Evolutionary conservation across 2,797 vertebrate species (phyloP), one percentile per base, ranked within the genome.

Genomic region (Gymnothorax javanicus): DNA sequence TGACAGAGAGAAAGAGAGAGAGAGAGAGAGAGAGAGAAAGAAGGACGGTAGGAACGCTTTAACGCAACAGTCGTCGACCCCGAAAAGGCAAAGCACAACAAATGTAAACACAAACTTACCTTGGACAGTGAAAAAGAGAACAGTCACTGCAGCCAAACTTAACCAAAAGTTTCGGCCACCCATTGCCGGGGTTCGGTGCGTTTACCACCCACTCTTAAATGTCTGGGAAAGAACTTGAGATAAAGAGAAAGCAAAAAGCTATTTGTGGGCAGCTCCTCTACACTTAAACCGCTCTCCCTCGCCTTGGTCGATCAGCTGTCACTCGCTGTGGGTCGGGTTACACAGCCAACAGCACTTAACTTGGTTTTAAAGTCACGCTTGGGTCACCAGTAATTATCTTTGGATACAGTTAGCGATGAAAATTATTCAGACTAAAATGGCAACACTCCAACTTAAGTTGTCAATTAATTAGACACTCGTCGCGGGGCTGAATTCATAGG

Each of bases 301-400:
- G 56, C 69, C 82, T 62, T 85, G 79, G 60, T 87, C 82, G 84
- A 86, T 90, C 95, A 94, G 94, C 94, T 95, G 95, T 95, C 94
- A 86, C 92, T 90, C 90, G 87, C 84, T 87, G 33, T 15, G 82
- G 92, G 89, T 96, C 94, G 58, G 89, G 90, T 96, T 94, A 94
- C 95, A 94, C 84, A 87, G 90, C 92, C 91, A 89, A 91, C 88
- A 89, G 90, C 86, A 88, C 87, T 88, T 90, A 90, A 88, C 89
- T 92, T 25, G 87, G 84, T 92, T 90, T 93, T 92, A 89, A 92
- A 93, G 91, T 93, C 88, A 91, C 86, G 86, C 86, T 91, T 52
- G 17, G 89, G 87, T 88, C 88, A 89, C 89, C 82, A 58, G 85
- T 82, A 87, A 89, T 91, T 87, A 90, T 84, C 60, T 87, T 89